Evolutionary conservation across 2,888 invertebrate genomes (phyloP).

Genomic region (Drosophila cognata): DNA sequence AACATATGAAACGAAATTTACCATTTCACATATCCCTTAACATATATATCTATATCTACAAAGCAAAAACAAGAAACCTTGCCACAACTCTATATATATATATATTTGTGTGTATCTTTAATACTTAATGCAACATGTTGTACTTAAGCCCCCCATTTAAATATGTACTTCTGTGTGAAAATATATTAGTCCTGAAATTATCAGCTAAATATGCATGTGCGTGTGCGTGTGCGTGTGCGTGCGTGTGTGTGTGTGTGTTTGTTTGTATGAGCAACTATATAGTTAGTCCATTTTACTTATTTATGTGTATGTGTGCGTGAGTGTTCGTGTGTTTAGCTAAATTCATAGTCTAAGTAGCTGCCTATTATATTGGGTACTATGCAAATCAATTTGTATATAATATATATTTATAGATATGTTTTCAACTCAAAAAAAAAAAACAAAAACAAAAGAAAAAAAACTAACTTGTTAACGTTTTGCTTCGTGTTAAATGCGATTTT

Average conservation of each 20-base stretch:
- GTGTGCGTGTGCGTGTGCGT: background rate
- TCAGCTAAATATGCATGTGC: constrained; percentile 26
- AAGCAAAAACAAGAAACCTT: constrained; percentile 17
- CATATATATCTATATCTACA: constrained; percentile 36
- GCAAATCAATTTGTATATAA: constrained; percentile 41
- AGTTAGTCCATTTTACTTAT: constrained; percentile 44
- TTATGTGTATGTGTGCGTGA: constrained; percentile 27
- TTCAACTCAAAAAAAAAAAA: constrained; percentile 24
- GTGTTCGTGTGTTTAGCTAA: constrained; percentile 19
- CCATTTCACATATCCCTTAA: constrained; percentile 59
- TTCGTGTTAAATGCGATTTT: constrained; percentile 50
- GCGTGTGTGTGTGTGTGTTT: background rate
- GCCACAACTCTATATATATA: constrained; percentile 16
- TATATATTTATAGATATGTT: constrained; percentile 41
- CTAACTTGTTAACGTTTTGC: constrained; percentile 58
- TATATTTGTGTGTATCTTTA: constrained; percentile 24
- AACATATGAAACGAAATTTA: constrained; percentile 33
- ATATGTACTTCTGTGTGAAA: constrained; percentile 21
- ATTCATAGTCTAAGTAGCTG: constrained; percentile 22
- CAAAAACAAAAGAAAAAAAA: constrained; percentile 10
- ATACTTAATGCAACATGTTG: constrained; percentile 49
- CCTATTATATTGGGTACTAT: constrained; percentile 9
- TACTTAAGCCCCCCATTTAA: constrained; percentile 34
- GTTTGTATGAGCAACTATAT: constrained; percentile 1
- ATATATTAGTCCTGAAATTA: constrained; percentile 22